Base-by-base conservation (phyloP, 1,140 invertebrate species). In the Dreissena rostriformis region DNA sequence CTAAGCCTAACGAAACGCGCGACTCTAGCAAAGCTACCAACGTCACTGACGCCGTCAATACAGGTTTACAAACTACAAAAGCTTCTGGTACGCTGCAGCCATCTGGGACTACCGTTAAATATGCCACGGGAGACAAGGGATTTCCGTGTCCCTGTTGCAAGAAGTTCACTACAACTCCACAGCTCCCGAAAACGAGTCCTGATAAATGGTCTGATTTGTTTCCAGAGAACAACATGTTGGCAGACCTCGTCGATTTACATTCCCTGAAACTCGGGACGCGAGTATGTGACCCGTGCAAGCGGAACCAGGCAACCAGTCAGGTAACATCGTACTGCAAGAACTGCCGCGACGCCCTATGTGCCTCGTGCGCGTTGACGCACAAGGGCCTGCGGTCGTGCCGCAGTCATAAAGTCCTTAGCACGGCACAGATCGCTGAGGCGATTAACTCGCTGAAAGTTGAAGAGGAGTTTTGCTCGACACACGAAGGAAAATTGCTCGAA, bases 241-340 rank as follows among this genome's bases (percentile, higher is more conserved):
- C 66, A 0, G 82, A 84, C 67, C 26, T 84, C 0, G 82, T 71
- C 26, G 75, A 72, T 49, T 28, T 84, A 14, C 66, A 84, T 72
- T 63, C 82, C 19, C 29, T 84, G 19, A 84, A 84, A 55, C 11
- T 52, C n/a, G 82, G 82, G 0, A 77, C 74, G 17, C 51, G 66
- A 29, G 29, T 53, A 22, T 84, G 82, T 28, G 82, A 84, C 55
- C 82, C 82, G 0, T 84, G 82, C 61, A 77, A 65, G 8, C 51
- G 74, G 19, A 84, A 77, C 57, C 76, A 84, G n/a, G 49, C 67
- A 26, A 29, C 72, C 26, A 19, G 73, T 5, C 53, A 39, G 29
- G 67, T 84, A n/a, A 53, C 67, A 65, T 84, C 74, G 0, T 84
- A 84, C 49, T 84, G 82, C 53, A 84, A 84, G 39, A 78, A 61